Evolutionary conservation across 2,888 invertebrate genomes (phyloP), one percentile per base, ranked within the genome.

Genomic region (Dynastes tityus): DNA sequence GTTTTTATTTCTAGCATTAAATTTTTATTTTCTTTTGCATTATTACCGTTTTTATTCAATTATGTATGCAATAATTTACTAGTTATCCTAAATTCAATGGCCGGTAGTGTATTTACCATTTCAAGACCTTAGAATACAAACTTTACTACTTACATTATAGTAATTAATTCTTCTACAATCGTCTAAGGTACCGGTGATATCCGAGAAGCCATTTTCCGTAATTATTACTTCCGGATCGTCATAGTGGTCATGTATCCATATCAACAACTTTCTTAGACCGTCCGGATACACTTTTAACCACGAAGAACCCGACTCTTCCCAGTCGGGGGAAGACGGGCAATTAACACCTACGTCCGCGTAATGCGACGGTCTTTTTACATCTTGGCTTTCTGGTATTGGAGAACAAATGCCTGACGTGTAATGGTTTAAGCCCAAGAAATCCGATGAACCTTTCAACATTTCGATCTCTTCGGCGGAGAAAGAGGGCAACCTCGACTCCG

Each of bases 361-460:
- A 70, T 86, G 88, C 0, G 91, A 91, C 0, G 90, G 29, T 87
- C 89, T 1, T 86, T 80, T 1, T 8, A 55, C 3, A 6, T 11
- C 49, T 1, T 40, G 4, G 3, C 13, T 9, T 2, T 2, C 86
- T 0, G 55, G 16, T 22, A 22, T 58, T 22, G 90, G 13, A 40
- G 84, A 76, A 9, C 89, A 81, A 0, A 91, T 67, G 79, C 87
- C 88, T 0, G 91, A 89, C 0, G 92, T 91, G 86, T 93, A 94
- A 76, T 92, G 90, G 84, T 94, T 94, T 6, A 94, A 82, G 0
- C 93, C 94, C 40, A 94, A 88, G 86, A 93, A 94, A 85, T 95
- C 94, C 80, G 84, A 90, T 81, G 90, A 90, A 84, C 90, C 92
- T 84, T 83, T 83, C 55, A 91, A 87, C 11, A 85, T 83, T 32